phyloP scores from a whole-genome alignment of 2,888 invertebrate species.

The Ametastegia equiseti region DNA sequence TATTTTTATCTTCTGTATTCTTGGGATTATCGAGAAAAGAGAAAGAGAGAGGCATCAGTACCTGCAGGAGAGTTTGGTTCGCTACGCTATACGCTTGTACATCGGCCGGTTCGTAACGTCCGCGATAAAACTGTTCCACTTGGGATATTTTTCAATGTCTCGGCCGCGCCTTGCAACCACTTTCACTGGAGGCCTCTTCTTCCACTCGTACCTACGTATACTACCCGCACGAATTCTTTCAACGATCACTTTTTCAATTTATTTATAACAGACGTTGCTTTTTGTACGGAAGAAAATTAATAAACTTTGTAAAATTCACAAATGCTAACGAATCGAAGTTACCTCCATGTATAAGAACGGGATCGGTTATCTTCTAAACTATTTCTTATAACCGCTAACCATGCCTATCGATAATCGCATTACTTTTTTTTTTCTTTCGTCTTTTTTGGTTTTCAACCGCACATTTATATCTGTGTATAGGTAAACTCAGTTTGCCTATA shows the following conservation, averaged over 20 bases:
- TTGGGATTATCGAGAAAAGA: constrained; percentile 24
- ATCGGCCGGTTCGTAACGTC: background rate
- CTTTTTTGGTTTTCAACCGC: too few species aligned
- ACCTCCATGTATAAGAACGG: background rate
- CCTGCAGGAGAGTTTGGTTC: constrained; percentile 4
- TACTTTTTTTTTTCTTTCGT: background rate
- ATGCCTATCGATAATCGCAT: background rate
- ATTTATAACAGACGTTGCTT: background rate
- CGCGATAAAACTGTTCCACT: constrained; percentile 45
- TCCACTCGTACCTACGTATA: background rate
- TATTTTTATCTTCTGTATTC: constrained; percentile 3
- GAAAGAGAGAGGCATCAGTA: constrained; percentile 8
- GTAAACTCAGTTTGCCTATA: constrained; percentile 17
- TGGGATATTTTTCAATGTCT: constrained; percentile 46
- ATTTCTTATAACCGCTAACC: background rate
- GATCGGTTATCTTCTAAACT: background rate
- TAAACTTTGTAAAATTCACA: too few species aligned
- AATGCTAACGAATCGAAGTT: too few species aligned
- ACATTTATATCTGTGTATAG: background rate
- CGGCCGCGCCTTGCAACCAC: constrained; percentile 47
- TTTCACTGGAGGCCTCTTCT: constrained; percentile 28
- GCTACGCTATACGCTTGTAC: too few species aligned
- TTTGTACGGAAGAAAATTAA: background rate
- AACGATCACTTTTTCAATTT: constrained; percentile 13
- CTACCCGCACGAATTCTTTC: background rate